Conservation (phyloP, 1,140 invertebrate genomes). For the Battus philenor region DNA sequence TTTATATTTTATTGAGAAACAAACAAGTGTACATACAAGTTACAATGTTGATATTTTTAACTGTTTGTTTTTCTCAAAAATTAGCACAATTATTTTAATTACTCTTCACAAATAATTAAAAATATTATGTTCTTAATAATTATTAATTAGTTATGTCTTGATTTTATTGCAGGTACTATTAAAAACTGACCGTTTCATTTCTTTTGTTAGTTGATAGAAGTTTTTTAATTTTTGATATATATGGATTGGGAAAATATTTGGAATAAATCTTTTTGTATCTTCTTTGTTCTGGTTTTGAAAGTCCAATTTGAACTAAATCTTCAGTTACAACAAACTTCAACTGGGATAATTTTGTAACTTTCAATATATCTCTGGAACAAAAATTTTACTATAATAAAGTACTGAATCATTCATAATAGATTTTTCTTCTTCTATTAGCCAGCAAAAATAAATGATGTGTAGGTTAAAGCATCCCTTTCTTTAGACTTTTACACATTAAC, state of each 20-base stretch:
- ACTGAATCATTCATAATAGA: no score
- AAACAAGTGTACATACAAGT: constrained; percentile 7
- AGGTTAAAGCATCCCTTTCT: no score
- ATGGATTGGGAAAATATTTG: constrained; percentile 95
- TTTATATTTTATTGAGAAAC: no score
- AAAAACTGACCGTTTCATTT: constrained; percentile 76
- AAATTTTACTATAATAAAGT: not conserved
- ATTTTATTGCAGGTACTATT: no score
- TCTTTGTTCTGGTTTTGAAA: constrained; percentile 96
- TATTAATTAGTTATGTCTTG: no score
- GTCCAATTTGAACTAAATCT: constrained; percentile 92
- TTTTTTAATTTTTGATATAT: constrained; percentile 93
- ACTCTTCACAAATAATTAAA: no score
- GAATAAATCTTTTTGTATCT: constrained; percentile 94
- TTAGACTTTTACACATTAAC: no score
- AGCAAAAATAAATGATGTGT: no score
- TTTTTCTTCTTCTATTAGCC: no score
- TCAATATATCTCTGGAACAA: constrained; percentile 81
- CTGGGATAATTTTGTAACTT: constrained; percentile 92
- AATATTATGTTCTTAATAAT: no score
- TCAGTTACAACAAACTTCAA: constrained; percentile 97
- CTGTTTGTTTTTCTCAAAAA: not conserved
- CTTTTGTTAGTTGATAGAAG: constrained; percentile 80
- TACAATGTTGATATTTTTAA: not conserved
- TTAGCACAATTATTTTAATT: no score